A percentile compares a stretch with the other conserved stretches of the same genome.
These are phyloP conservation scores for Orientallactaga bullata DNA, from an alignment of 2,113 vertebrate genomes.

Conservation along the genomic window DNA sequence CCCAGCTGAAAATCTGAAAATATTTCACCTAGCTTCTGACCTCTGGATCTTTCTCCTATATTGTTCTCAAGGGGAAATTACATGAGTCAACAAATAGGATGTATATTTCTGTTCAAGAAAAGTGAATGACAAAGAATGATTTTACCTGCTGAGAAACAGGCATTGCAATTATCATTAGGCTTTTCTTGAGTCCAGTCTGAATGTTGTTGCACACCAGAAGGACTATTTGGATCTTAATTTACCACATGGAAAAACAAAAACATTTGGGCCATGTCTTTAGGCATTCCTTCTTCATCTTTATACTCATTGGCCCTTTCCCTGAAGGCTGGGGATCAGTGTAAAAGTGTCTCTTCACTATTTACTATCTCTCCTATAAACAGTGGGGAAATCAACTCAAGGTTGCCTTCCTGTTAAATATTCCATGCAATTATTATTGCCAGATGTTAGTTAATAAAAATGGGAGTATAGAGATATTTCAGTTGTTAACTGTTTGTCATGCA, in stretches of 20 bases:
- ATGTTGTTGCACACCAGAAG: not conserved
- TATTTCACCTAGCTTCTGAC: constrained; percentile 2
- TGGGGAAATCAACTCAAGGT: not conserved
- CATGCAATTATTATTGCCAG: not conserved
- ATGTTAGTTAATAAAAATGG: not conserved
- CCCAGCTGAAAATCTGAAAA: not conserved
- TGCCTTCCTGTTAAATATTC: not conserved
- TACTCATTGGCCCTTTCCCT: not conserved
- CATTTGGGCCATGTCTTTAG: not conserved
- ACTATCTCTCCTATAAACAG: not conserved
- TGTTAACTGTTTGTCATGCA: too few relatives aligned
- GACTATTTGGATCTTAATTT: rapidly evolving
- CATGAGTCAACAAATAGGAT: not conserved
- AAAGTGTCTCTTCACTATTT: not conserved
- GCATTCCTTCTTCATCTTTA: not conserved
- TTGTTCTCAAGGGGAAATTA: constrained; percentile 33
- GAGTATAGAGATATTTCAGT: too few relatives aligned
- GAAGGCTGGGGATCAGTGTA: not conserved
- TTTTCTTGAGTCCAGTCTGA: not conserved
- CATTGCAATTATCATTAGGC: not conserved
- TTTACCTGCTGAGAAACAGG: not conserved
- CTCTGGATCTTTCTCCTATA: not conserved
- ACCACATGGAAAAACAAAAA: not conserved
- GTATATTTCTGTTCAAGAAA: not conserved
- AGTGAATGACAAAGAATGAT: not conserved